Evolutionary conservation across 2,113 vertebrate species (phyloP).

Genomic region (Sebastes fasciatus): DNA sequence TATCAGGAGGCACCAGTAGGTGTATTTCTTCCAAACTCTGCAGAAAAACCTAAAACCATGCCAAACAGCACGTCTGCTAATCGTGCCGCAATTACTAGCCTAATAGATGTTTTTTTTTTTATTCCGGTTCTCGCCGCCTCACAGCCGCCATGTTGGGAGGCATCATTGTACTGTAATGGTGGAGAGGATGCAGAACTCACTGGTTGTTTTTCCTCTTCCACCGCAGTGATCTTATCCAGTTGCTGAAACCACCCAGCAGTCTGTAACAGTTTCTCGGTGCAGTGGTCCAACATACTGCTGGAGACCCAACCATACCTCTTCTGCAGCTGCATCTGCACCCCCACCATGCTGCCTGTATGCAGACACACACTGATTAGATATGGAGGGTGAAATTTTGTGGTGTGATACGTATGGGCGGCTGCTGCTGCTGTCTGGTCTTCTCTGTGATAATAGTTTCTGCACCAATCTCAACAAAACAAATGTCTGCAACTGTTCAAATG

Average conservation of each 20-base stretch:
- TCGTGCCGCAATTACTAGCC: slow-evolving; percentile 86
- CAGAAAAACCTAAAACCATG: slow-evolving; percentile 76
- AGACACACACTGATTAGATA: slow-evolving; percentile 30
- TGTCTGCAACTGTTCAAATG: background rate
- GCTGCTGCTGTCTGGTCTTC: background rate
- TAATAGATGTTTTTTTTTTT: slow-evolving; percentile 84
- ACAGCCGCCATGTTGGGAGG: slow-evolving; percentile 76
- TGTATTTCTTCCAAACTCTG: slow-evolving; percentile 85
- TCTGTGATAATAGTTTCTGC: background rate
- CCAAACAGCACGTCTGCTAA: slow-evolving; percentile 87
- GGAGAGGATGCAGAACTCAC: slow-evolving; percentile 49
- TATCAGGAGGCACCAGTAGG: slow-evolving; percentile 88
- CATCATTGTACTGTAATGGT: slow-evolving; percentile 26
- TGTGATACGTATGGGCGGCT: slow-evolving; percentile 9
- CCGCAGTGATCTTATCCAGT: slow-evolving; percentile 21
- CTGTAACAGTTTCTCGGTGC: slow-evolving; percentile 1
- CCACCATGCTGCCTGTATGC: slow-evolving; percentile 12
- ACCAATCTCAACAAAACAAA: background rate
- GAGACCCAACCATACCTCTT: slow-evolving; percentile 10
- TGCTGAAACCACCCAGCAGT: slow-evolving; percentile 14
- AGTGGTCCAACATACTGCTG: slow-evolving; percentile 15
- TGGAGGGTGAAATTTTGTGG: slow-evolving; percentile 15
- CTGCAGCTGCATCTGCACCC: slow-evolving; percentile 23
- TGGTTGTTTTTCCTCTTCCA: background rate
- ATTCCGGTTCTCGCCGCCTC: slow-evolving; percentile 48